phyloP scores from a whole-genome alignment of 2,113 vertebrate species.

The Phainopepla nitens region DNA sequence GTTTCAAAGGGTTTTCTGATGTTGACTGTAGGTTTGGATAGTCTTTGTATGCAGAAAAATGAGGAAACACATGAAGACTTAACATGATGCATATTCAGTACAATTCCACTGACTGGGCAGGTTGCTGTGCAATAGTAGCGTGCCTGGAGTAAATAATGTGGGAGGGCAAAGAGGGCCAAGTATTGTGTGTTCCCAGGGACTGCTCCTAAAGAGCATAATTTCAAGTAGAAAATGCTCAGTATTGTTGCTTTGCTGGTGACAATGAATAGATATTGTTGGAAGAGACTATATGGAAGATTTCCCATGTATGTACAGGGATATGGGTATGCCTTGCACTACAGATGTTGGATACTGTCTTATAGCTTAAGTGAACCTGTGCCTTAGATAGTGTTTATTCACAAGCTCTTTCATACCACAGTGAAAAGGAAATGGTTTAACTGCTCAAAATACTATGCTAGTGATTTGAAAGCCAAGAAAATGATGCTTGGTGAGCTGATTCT shows the following conservation, averaged over 20 bases:
- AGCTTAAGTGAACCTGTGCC: not conserved
- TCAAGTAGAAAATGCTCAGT: not conserved
- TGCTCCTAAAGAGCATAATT: not conserved
- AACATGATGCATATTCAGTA: not conserved
- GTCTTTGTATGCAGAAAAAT: not conserved
- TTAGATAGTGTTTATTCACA: not conserved
- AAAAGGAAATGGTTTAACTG: not conserved
- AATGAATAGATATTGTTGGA: not conserved
- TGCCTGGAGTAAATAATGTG: not conserved
- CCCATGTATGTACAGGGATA: not conserved
- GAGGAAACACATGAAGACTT: not conserved
- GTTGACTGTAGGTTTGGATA: not conserved
- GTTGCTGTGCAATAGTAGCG: rapidly evolving
- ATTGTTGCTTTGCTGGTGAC: not conserved
- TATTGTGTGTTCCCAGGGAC: not conserved
- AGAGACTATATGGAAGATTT: not conserved
- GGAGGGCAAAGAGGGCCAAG: not conserved
- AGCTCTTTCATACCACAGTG: not conserved
- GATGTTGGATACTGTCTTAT: not conserved
- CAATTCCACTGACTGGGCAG: not conserved
- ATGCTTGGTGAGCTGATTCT: not conserved
- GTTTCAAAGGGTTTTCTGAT: not conserved
- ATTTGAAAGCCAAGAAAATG: not conserved
- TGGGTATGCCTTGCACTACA: not conserved
- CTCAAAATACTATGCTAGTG: not conserved